Conservation (phyloP, 2,113 vertebrate genomes). For the Galeopterus variegatus region DNA sequence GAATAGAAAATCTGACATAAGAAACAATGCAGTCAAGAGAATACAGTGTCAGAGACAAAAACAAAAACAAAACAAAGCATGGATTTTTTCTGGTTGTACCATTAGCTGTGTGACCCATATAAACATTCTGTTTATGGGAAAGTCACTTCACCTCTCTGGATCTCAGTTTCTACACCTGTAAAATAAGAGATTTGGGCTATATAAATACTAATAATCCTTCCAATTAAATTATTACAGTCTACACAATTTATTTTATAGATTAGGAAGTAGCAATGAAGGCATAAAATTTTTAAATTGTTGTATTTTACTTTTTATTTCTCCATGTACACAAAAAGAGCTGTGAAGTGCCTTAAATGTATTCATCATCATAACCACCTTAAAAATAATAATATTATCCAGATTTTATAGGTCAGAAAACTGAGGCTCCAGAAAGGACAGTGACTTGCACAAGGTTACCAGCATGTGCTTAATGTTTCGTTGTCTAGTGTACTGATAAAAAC, state of each 20-base stretch:
- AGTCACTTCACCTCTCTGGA: not conserved
- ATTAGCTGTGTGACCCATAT: not conserved
- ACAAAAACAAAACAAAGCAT: not conserved
- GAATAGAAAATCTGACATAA: not conserved
- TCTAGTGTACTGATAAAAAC: not conserved
- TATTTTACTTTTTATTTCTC: constrained; percentile 54
- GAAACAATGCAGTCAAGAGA: constrained; percentile 23
- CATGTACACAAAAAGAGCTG: constrained; percentile 31
- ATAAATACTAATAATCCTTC: constrained; percentile 14
- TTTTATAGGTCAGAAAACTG: constrained; percentile 44
- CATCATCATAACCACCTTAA: constrained; percentile 35
- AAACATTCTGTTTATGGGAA: not conserved
- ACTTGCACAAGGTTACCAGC: not conserved
- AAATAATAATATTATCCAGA: constrained; percentile 32
- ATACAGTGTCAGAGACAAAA: not conserved
- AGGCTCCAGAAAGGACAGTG: not conserved
- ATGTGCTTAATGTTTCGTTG: not conserved
- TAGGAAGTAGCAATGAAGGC: not conserved
- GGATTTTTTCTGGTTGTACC: constrained; percentile 30
- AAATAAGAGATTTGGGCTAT: constrained; percentile 37
- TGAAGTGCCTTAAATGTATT: constrained; percentile 34
- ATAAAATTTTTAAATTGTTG: constrained; percentile 26
- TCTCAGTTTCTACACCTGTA: not conserved
- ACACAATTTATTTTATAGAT: constrained; percentile 28
- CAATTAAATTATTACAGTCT: constrained; percentile 1